Conservation (phyloP, 92 coral and sea anemone species). For the Nematostella vectensis region DNA sequence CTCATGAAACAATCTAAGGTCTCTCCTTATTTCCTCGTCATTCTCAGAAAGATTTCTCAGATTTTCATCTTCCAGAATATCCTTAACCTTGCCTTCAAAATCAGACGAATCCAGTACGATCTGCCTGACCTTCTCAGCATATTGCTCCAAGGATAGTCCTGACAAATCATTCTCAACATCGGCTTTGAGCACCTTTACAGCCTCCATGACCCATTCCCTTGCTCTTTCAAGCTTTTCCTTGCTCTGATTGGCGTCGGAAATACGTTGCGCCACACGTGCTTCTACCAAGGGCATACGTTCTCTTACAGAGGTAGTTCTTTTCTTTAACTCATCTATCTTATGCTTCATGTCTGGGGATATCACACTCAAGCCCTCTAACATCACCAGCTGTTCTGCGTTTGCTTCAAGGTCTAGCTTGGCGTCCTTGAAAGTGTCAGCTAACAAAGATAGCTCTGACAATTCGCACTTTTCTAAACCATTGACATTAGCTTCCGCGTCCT, state of each 20-base stretch:
- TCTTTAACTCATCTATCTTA: no score
- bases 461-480: no score
- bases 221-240: conserved; percentile 31
- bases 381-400: no score
- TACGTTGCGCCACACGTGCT: no score
- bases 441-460: no score
- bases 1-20: not conserved
- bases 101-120: conserved; percentile 10
- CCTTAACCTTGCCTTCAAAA: conserved; percentile 8
- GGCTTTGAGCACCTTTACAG: conserved; percentile 17
- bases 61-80: conserved; percentile 10
- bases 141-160: conserved; percentile 4
- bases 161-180: conserved; percentile 10
- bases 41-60: conserved; percentile 2
- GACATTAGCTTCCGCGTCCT: no score
- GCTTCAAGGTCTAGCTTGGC: no score
- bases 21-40: conserved; percentile 1
- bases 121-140: conserved; percentile 8
- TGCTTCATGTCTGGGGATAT: no score
- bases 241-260: conserved; percentile 17
- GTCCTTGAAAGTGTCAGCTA: no score
- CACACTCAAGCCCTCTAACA: no score
- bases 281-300: no score
- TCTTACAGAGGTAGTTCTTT: no score
- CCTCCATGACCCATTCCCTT: conserved; percentile 37